Evolutionary conservation across 2,113 vertebrate species (phyloP).

Genomic region (Mobula hypostoma): DNA sequence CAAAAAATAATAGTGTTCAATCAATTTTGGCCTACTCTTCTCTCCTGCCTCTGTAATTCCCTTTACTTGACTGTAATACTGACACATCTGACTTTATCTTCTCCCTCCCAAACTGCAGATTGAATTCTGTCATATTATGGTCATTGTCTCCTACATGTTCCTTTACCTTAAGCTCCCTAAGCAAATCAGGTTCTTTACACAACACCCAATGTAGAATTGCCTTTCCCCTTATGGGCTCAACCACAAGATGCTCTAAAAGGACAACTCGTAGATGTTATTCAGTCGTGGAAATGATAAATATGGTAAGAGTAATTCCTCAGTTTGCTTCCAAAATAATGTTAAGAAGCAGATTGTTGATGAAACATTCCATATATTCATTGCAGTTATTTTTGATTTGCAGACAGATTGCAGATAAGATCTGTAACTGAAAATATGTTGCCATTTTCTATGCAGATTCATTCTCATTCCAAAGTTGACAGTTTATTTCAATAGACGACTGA

Average conservation of each 20-base stretch:
- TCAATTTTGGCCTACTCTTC: too few species aligned
- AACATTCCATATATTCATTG: neutral
- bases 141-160: too few species aligned
- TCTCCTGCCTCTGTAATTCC: too few species aligned
- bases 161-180: too few species aligned
- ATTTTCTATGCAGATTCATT: neutral
- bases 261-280: neutral
- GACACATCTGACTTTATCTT: too few species aligned
- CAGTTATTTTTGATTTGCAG: conserved; percentile 4
- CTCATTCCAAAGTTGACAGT: neutral
- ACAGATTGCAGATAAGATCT: neutral
- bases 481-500: neutral
- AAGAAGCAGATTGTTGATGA: neutral
- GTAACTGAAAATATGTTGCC: neutral
- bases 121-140: too few species aligned
- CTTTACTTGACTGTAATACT: too few species aligned
- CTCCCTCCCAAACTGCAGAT: too few species aligned
- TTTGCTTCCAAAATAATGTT: neutral
- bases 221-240: neutral
- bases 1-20: too few species aligned
- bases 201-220: too few species aligned
- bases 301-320: neutral
- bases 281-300: neutral
- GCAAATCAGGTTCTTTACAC: too few species aligned
- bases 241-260: neutral